phyloP scores from a whole-genome alignment of 2,888 invertebrate genomes.

The Druceiella hillmani region DNA sequence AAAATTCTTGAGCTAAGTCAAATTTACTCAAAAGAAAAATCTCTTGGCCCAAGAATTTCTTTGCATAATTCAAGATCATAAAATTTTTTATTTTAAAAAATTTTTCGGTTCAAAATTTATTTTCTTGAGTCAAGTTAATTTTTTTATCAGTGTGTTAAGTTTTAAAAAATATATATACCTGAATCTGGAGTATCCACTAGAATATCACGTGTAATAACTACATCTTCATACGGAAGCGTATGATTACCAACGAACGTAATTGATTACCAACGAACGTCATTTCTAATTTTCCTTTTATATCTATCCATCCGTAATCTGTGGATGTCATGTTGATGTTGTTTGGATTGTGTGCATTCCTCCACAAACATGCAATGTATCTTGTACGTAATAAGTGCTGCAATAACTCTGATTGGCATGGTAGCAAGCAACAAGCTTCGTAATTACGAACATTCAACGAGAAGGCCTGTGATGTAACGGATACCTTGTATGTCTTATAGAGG shows the following conservation, averaged over 20 bases:
- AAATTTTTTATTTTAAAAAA: too few relatives aligned
- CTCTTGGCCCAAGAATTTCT: too few relatives aligned
- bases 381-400: constrained; percentile 26
- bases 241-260: constrained; percentile 9
- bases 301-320: constrained; percentile 22
- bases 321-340: constrained; percentile 21
- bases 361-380: constrained; percentile 26
- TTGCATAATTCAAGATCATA: too few relatives aligned
- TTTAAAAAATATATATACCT: constrained; percentile 18
- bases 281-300: constrained; percentile 16
- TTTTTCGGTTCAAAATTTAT: too few relatives aligned
- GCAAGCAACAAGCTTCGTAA: constrained; percentile 27
- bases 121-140: too few relatives aligned
- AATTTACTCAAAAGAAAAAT: too few relatives aligned
- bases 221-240: constrained; percentile 17
- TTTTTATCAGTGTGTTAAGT: too few relatives aligned
- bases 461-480: constrained; percentile 24
- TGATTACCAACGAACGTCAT: constrained; percentile 17
- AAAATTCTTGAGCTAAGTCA: too few relatives aligned
- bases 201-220: constrained; percentile 16
- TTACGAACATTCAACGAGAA: constrained; percentile 25
- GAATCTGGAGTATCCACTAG: constrained; percentile 20
- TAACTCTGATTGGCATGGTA: constrained; percentile 27
- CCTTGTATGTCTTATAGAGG: constrained; percentile 28
- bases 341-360: constrained; percentile 25